A percentile compares a stretch with the other conserved stretches of the same genome.
phyloP scores from a whole-genome alignment of 2,113 vertebrate genomes.

The Xyrauchen texanus region DNA sequence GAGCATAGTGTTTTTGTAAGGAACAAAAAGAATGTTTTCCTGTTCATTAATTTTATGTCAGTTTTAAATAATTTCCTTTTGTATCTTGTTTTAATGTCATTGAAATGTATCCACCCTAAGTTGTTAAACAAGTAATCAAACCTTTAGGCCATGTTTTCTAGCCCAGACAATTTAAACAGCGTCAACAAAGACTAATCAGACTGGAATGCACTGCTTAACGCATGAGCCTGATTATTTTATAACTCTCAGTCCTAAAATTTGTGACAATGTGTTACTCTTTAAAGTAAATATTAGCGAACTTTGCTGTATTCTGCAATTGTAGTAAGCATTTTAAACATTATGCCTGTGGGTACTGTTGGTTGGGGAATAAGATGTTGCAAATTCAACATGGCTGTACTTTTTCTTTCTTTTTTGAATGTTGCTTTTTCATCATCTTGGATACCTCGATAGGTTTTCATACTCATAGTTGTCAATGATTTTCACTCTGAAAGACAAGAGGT shows the following conservation, averaged over 20 bases:
- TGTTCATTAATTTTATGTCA: conserved; percentile 6
- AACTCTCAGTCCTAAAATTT: conserved; percentile 7
- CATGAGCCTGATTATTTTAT: not conserved
- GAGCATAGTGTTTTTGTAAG: not conserved
- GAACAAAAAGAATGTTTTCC: conserved; percentile 12
- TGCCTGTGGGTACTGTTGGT: too few species aligned
- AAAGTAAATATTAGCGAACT: not conserved
- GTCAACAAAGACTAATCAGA: not conserved
- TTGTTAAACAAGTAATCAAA: not conserved
- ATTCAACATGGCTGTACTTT: conserved; percentile 1
- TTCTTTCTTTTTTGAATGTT: conserved; percentile 35
- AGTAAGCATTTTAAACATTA: not conserved
- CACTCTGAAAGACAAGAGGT: conserved; percentile 98
- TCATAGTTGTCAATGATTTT: conserved; percentile 86
- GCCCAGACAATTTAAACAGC: not conserved
- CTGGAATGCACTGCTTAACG: not conserved
- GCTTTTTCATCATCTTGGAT: conserved; percentile 64
- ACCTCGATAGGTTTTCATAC: conserved; percentile 88
- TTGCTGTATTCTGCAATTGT: too few species aligned
- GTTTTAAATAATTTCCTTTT: not conserved
- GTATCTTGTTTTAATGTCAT: not conserved
- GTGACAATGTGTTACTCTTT: not conserved
- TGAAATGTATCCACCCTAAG: not conserved
- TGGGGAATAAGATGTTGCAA: not conserved
- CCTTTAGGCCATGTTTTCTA: conserved; percentile 38